Evolutionary conservation across 30 jellyfish, hydroid and myxozoan genomes (phyloP).

Genomic region (Turritopsis dohrnii): DNA sequence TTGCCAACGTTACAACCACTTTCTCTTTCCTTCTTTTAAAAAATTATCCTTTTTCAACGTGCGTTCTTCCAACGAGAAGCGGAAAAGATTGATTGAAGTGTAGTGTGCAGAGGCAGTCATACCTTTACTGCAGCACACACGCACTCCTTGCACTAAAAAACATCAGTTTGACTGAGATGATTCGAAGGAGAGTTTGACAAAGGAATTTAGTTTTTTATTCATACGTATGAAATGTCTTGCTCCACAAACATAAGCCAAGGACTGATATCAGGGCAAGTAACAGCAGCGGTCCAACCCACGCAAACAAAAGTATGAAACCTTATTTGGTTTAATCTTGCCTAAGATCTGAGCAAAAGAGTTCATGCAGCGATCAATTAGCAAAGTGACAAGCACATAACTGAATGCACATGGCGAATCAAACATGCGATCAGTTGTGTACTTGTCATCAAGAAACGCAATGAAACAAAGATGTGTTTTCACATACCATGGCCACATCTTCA

Average conservation of each 20-base stretch:
- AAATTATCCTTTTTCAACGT: not conserved
- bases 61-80: not conserved
- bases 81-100: not conserved
- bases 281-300: not conserved
- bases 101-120: slow-evolving; percentile 39
- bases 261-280: not conserved
- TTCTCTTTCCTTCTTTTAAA: not conserved
- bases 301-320: not conserved
- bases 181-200: not conserved
- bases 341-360: not conserved
- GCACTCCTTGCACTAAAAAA: not conserved
- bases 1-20: not conserved
- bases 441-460: not conserved
- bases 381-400: not conserved
- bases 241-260: not conserved
- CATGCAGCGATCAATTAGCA: not conserved
- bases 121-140: slow-evolving; percentile 42
- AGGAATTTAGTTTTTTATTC: slow-evolving; percentile 8
- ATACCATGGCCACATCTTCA: slow-evolving; percentile 97
- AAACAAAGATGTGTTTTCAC: slow-evolving; percentile 18
- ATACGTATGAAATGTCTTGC: slow-evolving; percentile 11
- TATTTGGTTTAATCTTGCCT: not conserved
- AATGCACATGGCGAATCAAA: not conserved
- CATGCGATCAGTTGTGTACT: not conserved
- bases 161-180: too few species aligned